phyloP scores from a whole-genome alignment of 2,888 invertebrate species.

The Tetranychus piercei region DNA sequence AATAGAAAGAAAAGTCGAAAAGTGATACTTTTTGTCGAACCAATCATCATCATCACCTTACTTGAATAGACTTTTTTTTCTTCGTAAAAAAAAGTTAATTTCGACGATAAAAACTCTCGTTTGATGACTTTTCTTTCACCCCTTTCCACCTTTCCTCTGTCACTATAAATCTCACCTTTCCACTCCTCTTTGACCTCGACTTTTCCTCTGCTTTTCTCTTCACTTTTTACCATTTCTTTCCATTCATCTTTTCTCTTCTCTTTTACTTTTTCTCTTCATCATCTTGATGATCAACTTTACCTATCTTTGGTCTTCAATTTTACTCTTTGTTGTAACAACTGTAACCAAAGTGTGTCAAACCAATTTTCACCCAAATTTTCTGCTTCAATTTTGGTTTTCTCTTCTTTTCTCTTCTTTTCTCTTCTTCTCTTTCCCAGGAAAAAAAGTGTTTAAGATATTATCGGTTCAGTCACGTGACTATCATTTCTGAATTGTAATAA shows the following conservation, averaged over 20 bases:
- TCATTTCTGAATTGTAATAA: too few relatives aligned
- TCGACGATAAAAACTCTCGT: too few relatives aligned
- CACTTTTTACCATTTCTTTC: background rate
- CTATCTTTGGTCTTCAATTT: background rate
- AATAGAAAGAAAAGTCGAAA: too few relatives aligned
- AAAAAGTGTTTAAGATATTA: background rate
- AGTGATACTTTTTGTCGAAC: too few relatives aligned
- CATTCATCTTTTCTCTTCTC: background rate
- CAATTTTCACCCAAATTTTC: background rate
- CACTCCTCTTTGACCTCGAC: background rate
- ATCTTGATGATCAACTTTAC: background rate
- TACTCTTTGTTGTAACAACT: background rate
- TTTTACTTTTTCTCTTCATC: background rate
- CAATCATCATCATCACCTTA: too few relatives aligned
- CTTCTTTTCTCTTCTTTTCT: background rate
- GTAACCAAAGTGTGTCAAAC: conserved; percentile 1
- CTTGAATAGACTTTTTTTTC: too few relatives aligned
- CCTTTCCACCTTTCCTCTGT: background rate
- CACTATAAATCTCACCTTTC: background rate
- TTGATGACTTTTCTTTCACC: background rate
- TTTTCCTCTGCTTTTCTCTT: background rate
- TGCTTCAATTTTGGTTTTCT: background rate
- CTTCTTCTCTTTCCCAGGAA: background rate
- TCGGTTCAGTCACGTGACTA: too few relatives aligned
- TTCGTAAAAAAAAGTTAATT: too few relatives aligned